Evolutionary conservation across 2,888 invertebrate genomes (phyloP).

Genomic region (Drosophila barbarae): DNA sequence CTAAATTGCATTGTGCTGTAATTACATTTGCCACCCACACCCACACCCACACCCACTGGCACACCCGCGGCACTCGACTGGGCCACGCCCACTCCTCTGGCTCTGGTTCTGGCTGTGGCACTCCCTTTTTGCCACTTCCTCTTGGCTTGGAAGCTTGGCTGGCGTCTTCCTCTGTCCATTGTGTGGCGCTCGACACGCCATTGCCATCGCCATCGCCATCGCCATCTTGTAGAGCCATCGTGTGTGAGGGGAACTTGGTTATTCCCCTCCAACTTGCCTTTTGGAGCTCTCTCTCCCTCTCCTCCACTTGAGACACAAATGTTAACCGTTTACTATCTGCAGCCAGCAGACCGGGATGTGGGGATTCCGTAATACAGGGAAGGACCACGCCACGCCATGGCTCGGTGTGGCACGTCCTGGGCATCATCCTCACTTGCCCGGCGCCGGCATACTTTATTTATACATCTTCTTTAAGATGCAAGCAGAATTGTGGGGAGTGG

Average conservation of each 20-base stretch:
- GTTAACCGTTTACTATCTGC: conserved; percentile 57
- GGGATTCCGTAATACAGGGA: neutral
- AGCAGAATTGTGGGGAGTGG: conserved; percentile 28
- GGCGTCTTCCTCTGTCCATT: conserved; percentile 56
- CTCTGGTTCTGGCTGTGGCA: neutral
- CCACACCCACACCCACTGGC: conserved; percentile 7
- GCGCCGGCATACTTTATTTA: conserved; percentile 55
- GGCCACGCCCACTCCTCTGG: conserved; percentile 1
- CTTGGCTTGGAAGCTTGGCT: conserved; percentile 26
- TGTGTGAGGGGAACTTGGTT: conserved; percentile 1
- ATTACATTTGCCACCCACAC: conserved; percentile 63
- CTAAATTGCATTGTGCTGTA: conserved; percentile 74
- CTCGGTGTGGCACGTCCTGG: conserved; percentile 23
- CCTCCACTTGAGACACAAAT: conserved; percentile 50
- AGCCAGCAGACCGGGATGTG: conserved; percentile 33
- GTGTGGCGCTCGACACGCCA: conserved; percentile 52
- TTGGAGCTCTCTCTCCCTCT: conserved; percentile 1
- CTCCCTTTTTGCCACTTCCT: conserved; percentile 6
- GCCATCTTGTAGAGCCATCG: conserved; percentile 16
- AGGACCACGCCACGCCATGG: conserved; percentile 2
- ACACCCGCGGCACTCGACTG: conserved; percentile 15
- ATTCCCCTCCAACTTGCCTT: neutral
- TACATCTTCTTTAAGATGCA: conserved; percentile 50
- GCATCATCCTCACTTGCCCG: conserved; percentile 39
- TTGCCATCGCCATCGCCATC: conserved; percentile 22